phyloP scores from a whole-genome alignment of 2,113 vertebrate species.

The Tyrannus savana region DNA sequence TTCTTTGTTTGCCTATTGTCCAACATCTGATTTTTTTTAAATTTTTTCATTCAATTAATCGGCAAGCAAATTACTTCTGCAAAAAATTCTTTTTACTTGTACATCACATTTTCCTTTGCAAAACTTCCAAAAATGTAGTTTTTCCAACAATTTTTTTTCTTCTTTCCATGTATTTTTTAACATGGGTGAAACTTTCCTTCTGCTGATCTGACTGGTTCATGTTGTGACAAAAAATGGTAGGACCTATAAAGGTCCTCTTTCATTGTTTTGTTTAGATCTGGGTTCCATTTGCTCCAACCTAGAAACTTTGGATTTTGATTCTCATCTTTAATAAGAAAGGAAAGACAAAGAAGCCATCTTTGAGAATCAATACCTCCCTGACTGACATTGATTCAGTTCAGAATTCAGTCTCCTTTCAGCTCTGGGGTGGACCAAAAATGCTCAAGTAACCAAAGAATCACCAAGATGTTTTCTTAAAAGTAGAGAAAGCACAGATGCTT shows the following conservation, averaged over 20 bases:
- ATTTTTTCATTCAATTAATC: not conserved
- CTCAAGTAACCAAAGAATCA: not conserved
- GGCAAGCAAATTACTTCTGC: not conserved
- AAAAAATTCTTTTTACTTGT: not conserved
- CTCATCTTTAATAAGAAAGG: not conserved
- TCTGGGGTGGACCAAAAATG: not conserved
- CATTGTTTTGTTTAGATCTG: not conserved
- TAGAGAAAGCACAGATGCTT: conserved; percentile 30
- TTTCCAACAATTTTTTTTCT: not conserved
- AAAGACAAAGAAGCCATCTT: not conserved
- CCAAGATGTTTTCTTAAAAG: conserved; percentile 28
- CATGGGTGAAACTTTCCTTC: not conserved
- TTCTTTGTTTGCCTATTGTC: not conserved
- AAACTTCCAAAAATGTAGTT: not conserved
- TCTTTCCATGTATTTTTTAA: not conserved
- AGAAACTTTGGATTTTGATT: not conserved
- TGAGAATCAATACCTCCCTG: not conserved
- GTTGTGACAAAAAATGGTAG: not conserved
- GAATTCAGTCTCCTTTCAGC: not conserved
- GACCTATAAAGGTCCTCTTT: not conserved
- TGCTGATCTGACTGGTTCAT: not conserved
- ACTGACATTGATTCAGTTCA: not conserved
- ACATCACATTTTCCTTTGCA: not conserved
- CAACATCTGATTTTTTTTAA: not conserved
- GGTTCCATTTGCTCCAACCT: not conserved